These are phyloP conservation scores for Triplophysa siluroides DNA, from an alignment of 2,113 vertebrate species.

Conservation along the genomic window DNA sequence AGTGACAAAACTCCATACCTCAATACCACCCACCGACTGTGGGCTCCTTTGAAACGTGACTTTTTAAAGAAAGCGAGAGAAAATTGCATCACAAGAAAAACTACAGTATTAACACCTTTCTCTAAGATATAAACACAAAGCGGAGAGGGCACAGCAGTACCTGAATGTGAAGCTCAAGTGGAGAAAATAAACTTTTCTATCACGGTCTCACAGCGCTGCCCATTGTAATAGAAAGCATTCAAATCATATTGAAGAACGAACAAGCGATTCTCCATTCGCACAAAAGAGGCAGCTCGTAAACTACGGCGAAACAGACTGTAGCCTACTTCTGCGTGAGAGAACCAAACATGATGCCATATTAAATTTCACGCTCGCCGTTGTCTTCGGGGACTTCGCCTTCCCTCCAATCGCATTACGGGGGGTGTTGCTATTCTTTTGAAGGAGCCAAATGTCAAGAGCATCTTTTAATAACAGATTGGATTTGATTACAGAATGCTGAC, in stretches of 20 bases:
- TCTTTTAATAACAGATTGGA: slow-evolving; percentile 80
- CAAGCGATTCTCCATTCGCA: slow-evolving; percentile 5
- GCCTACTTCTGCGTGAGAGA: background rate
- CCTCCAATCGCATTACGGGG: slow-evolving; percentile 63
- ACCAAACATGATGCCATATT: slow-evolving; percentile 35
- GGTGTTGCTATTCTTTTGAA: slow-evolving; percentile 69
- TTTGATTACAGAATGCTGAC: slow-evolving; percentile 81
- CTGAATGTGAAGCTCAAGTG: background rate
- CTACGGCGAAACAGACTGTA: slow-evolving; percentile 15
- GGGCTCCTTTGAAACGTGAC: background rate
- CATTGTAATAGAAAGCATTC: slow-evolving; percentile 18
- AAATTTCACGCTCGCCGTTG: slow-evolving; percentile 17
- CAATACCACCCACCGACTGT: background rate
- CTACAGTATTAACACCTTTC: slow-evolving; percentile 1
- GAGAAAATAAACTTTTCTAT: slow-evolving; percentile 26
- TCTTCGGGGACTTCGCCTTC: slow-evolving; percentile 9
- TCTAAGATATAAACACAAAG: slow-evolving; percentile 18
- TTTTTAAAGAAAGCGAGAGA: slow-evolving; percentile 1
- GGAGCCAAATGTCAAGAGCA: slow-evolving; percentile 78
- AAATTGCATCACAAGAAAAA: slow-evolving; percentile 19
- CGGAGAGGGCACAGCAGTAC: slow-evolving; percentile 9
- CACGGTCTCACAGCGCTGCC: background rate
- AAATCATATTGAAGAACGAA: slow-evolving; percentile 10
- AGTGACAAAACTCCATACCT: slow-evolving; percentile 30
- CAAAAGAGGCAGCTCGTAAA: slow-evolving; percentile 8